These are phyloP conservation scores for Bombus breviceps DNA, from an alignment of 1,140 invertebrate species.

Conservation along the genomic window DNA sequence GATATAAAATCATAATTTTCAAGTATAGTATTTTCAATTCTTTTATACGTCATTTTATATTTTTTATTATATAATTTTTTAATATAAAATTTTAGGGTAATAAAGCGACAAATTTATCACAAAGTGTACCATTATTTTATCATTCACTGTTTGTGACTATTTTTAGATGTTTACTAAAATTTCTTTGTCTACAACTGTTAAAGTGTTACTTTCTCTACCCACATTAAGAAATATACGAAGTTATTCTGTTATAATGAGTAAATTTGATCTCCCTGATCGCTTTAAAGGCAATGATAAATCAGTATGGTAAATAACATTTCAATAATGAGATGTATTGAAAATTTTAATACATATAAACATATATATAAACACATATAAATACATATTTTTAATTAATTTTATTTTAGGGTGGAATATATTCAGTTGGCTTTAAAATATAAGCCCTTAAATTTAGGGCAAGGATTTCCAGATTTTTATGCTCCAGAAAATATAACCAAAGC, in stretches of 20 bases:
- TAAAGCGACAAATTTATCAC: background rate
- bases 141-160: background rate
- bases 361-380: background rate
- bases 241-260: slow-evolving; percentile 72
- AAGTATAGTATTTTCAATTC: too few species aligned
- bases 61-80: too few species aligned
- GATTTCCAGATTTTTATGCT: slow-evolving; percentile 97
- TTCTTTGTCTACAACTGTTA: slow-evolving; percentile 37
- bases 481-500: slow-evolving; percentile 93
- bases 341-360: background rate
- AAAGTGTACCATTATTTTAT: background rate
- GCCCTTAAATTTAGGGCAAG: slow-evolving; percentile 98
- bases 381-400: slow-evolving; percentile 47
- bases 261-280: slow-evolving; percentile 81
- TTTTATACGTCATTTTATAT: too few species aligned
- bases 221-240: slow-evolving; percentile 51
- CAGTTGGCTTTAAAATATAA: slow-evolving; percentile 93
- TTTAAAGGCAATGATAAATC: slow-evolving; percentile 83
- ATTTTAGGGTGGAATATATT: slow-evolving; percentile 96
- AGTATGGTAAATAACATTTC: slow-evolving; percentile 80
- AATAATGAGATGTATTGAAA: slow-evolving; percentile 1
- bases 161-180: slow-evolving; percentile 64
- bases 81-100: too few species aligned
- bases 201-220: slow-evolving; percentile 14
- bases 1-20: background rate